Evolutionary conservation across 2,113 vertebrate genomes (phyloP), one percentile per base, ranked within the genome.

Genomic region (Chamaetylas fuelleborni): DNA sequence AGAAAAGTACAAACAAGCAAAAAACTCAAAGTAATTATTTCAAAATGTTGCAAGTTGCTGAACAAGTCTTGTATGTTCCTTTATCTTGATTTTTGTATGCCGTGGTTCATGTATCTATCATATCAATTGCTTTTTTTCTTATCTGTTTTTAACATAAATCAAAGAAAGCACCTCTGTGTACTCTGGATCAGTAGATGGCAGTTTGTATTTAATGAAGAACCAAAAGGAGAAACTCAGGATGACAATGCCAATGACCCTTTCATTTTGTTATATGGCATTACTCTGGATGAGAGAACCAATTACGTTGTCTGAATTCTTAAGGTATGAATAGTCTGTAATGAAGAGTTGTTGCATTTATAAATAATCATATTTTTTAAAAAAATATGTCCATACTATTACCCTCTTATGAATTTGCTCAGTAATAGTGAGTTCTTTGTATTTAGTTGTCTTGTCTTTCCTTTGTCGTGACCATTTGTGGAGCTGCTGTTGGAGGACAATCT

Each of bases 251-350:
- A 95, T 97, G 96, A 98, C 98, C 1, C 97, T 98, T 25, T 98
- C 98, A 0, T 97, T 98, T 82, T 98, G 98, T 91, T 98, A 96
- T 36, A 91, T 98, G 96, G 96, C 98, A 0, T 86, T 98, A n/a
- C 98, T 98, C 14, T 98, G 98, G 98, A 56, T 98, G 94, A 97
- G 98, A 54, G 98, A 98, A 73, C 90, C 98, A 7, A 67, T 98
- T 26, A 97, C 98, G 0, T 90, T 98, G 45, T 98, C 98, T 20
- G 98, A 98, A 67, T 97, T 98, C 47, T 80, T 98, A 93, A 97
- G 98, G 98, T 98, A 94, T 94, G 97, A 77, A 16, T 20, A 42
- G 38, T 66, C 19, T 90, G 22, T 60, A 36, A 20, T 54, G 42
- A 61, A 43, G 42, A 79, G 26, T 77, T 70, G 24, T 67, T 88